These are phyloP conservation scores for Cataglyphis albicans DNA, from an alignment of 2,888 invertebrate genomes.

Conservation along the genomic window DNA sequence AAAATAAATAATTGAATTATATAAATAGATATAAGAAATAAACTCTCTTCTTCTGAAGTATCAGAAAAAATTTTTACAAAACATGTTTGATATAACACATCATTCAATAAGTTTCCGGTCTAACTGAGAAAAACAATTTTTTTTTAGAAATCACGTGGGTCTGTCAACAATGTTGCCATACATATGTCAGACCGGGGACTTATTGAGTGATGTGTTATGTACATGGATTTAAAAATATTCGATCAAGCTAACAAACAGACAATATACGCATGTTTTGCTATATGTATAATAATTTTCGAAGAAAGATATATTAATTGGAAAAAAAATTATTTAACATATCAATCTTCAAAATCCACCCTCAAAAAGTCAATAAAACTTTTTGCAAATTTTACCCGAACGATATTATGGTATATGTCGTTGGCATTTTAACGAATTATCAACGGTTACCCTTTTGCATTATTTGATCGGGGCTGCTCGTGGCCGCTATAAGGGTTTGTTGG, in stretches of 20 bases:
- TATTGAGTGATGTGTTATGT: too few species aligned
- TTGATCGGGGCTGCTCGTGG: slow-evolving; percentile 55
- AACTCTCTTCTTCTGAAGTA: background rate
- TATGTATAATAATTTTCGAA: background rate
- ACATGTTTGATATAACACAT: too few species aligned
- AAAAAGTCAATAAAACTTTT: background rate
- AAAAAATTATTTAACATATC: background rate
- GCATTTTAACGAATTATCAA: slow-evolving; percentile 70
- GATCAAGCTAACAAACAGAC: background rate
- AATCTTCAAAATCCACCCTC: background rate
- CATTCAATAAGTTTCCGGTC: too few species aligned
- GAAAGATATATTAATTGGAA: background rate
- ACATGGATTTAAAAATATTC: background rate
- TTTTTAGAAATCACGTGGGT: too few species aligned
- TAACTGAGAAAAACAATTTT: too few species aligned
- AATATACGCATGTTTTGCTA: background rate
- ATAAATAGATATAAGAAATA: background rate
- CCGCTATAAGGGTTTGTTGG: slow-evolving; percentile 71
- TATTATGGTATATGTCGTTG: slow-evolving; percentile 31
- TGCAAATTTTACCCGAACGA: background rate
- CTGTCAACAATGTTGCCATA: too few species aligned
- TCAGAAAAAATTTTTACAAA: background rate
- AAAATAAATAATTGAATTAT: background rate
- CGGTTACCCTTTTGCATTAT: slow-evolving; percentile 67
- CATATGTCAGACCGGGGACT: too few species aligned